Evolutionary conservation across 2,797 vertebrate species (phyloP).

Genomic region (Steatocranus sp.): DNA sequence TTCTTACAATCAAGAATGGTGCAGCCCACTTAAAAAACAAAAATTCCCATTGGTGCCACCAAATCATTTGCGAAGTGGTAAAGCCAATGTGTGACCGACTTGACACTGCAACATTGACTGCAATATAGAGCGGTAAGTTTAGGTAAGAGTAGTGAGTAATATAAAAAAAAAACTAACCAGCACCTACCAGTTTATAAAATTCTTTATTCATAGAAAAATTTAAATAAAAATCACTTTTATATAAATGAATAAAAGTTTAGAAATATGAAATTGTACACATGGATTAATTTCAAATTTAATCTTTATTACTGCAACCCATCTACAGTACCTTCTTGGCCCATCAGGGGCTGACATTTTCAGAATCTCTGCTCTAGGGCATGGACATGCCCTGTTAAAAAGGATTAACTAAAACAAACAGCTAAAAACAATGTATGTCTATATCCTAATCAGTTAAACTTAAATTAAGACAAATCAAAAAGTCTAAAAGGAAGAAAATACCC

Average conservation of each 20-base stretch:
- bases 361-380: not conserved
- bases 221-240: not conserved
- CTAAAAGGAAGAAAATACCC: not conserved
- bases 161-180: not conserved
- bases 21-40: not conserved
- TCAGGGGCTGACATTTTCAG: not conserved
- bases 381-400: not conserved
- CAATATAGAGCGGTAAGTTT: not conserved
- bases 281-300: not conserved
- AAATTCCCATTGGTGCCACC: not conserved
- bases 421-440: not conserved
- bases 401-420: accelerated
- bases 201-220: not conserved
- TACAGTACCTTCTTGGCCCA: not conserved
- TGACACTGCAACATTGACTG: not conserved
- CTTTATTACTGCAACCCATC: not conserved
- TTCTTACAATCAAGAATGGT: not conserved
- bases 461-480: not conserved
- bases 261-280: not conserved
- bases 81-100: not conserved
- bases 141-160: not conserved
- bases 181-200: not conserved
- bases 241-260: not conserved
- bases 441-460: not conserved
- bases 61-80: not conserved